Conservation (phyloP, 2,888 invertebrate species). For the Prosopocoilus inquinatus region DNA sequence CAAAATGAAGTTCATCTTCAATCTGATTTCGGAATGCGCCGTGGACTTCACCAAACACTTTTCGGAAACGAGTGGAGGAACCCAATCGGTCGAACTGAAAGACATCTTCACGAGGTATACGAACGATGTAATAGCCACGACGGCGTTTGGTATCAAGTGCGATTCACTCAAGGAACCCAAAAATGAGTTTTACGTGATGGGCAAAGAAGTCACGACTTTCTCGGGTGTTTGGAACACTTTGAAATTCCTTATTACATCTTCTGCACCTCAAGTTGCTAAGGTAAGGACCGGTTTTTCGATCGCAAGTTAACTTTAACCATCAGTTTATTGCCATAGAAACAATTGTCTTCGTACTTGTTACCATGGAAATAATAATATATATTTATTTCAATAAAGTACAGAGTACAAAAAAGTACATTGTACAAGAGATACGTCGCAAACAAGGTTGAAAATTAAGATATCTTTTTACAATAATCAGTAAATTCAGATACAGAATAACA, state of each 20-base stretch:
- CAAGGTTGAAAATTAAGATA: too few relatives aligned
- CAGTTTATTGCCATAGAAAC: too few relatives aligned
- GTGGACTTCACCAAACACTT: slow-evolving; percentile 33
- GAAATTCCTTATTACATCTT: slow-evolving; percentile 4
- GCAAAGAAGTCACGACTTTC: slow-evolving; percentile 5
- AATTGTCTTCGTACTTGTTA: too few relatives aligned
- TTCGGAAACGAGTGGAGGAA: slow-evolving; percentile 23
- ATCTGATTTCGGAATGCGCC: slow-evolving; percentile 33
- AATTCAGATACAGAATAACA: too few relatives aligned
- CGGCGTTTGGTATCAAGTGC: slow-evolving; percentile 55
- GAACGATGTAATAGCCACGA: slow-evolving; percentile 57
- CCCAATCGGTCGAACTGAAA: slow-evolving; percentile 45
- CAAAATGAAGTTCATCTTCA: slow-evolving; percentile 44
- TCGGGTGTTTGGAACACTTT: slow-evolving; percentile 53
- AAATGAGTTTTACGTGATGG: slow-evolving; percentile 15
- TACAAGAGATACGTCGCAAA: too few relatives aligned
- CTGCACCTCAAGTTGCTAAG: slow-evolving; percentile 12
- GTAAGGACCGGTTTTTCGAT: too few relatives aligned
- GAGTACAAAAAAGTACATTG: too few relatives aligned
- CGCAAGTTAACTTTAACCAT: too few relatives aligned
- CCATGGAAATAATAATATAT: too few relatives aligned
- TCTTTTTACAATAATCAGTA: too few relatives aligned
- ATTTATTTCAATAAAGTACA: too few relatives aligned
- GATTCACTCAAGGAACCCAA: slow-evolving; percentile 55
- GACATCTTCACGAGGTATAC: slow-evolving; percentile 52